Base-by-base conservation (phyloP, 1,140 invertebrate genomes). In the Cotesia vestalis region DNA sequence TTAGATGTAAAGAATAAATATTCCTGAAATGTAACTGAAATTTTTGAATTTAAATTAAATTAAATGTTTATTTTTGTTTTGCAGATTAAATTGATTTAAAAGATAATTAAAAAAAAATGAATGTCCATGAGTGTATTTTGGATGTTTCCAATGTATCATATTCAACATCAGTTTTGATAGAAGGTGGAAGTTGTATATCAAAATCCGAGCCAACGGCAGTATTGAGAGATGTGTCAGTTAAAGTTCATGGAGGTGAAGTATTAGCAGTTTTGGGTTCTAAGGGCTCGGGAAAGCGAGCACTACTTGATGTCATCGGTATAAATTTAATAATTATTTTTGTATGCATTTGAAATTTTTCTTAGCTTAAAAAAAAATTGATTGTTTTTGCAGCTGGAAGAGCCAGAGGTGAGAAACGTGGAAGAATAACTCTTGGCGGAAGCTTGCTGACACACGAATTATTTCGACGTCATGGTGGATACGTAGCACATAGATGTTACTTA, bases 181-280 rank as follows among this genome's bases (percentile, higher is more conserved):
- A 83, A 40, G 81, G 64, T 34, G 55, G 81, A 6, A 82, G 79
- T 61, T 86, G 85, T 69, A 75, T 85, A 34, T 78, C 78, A 36
- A 84, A 81, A 67, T 76, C 81, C 0, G 85, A 87, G 40, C 81
- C 85, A 0, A 86, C 86, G 4, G 79, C 84, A 3, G 95, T 98
- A 55, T 88, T 98, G 0, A 95, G 96, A 87, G 95, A 97, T 89
- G 94, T 97, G 3, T 96, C 94, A 11, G 90, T 97, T 61, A 92
- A 94, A 72, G 94, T 97, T 0, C 93, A 95, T 80, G 94, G 94
- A 57, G 95, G 95, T 11, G 96, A 97, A 87, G 94, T 98, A 52
- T 91, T 96, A 77, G 96, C 96, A 17, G 92, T 98, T 72, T 86
- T 98, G 5, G 96, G 96, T 5, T 97, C 95, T 0, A 98, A 97